Base-by-base conservation (phyloP, 35 echinoderm and acorn worm species). In the Patiria miniata region DNA sequence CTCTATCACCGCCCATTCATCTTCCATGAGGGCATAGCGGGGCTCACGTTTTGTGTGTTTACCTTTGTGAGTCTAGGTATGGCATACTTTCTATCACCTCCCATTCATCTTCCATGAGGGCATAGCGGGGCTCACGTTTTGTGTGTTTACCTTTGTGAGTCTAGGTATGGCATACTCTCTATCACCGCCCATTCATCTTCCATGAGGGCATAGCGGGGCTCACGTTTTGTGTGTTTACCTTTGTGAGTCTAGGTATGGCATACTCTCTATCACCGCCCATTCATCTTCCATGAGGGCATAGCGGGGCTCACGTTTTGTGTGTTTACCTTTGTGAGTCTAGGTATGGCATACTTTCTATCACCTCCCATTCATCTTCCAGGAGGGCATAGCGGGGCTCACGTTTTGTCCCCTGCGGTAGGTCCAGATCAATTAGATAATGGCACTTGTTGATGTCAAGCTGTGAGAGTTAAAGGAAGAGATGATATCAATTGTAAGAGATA, bases 391-490 rank as follows among this genome's bases (percentile, higher is more conserved):
- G 61, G 0, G 95, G 95, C 86, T 97, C 95, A 57, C 58, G 42
- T 6, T 79, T 51, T 39, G 91, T 88, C 39, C 59, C 79, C 14
- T 73, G 53, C 1, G 92, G 91, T 36, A 94, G 47, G 57, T 97
- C 95, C 7, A 97, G 68, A 60, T 97, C 95, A 78, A 97, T 89
- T 15, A 97, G 86, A 86, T 97, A 97, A 69, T 97, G 95, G 57
- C 95, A 97, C 78, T 94, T 94, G 17, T 54, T 80, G 19, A 97
- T 36, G 30, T 97, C 92, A 76, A 97, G 38, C 95, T 97, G 55
- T 5, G 53, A 83, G 65, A 89, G 14, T 10, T 16, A 51, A 47
- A 50, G n/a, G 15, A 40, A 21, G n/a, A n/a, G n/a, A n/a, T n/a
- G n/a, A n/a, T n/a, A n/a, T n/a, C n/a, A n/a, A n/a, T n/a, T n/a